Conservation (phyloP, 1,140 invertebrate species). For the Hyles euphorbiae region DNA sequence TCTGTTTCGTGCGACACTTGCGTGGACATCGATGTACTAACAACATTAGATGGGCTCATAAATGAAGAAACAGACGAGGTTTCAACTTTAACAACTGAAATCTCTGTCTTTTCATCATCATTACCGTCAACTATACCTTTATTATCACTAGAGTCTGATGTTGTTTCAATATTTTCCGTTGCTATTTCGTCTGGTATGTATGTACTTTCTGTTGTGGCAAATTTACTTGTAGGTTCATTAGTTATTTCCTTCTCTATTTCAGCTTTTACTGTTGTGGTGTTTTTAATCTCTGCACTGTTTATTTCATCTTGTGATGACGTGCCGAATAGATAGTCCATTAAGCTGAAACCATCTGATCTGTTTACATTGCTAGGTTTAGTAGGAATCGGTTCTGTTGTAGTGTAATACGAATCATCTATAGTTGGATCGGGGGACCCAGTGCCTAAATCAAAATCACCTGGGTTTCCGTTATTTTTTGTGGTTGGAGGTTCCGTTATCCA, state of each 20-base stretch:
- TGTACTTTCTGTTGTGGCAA: slow-evolving; percentile 50
- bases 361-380: slow-evolving; percentile 26
- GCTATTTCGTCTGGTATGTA: slow-evolving; percentile 60
- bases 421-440: slow-evolving; percentile 63
- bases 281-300: slow-evolving; percentile 17
- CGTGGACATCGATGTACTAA: slow-evolving; percentile 85
- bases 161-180: slow-evolving; percentile 22
- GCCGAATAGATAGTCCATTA: slow-evolving; percentile 68
- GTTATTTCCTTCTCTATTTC: slow-evolving; percentile 24
- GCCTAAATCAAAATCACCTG: slow-evolving; percentile 60
- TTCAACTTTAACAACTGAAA: slow-evolving; percentile 39
- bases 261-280: slow-evolving; percentile 12
- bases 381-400: slow-evolving; percentile 38
- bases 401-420: slow-evolving; percentile 44
- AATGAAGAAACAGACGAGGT: slow-evolving; percentile 59
- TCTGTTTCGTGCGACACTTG: slow-evolving; percentile 90
- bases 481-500: slow-evolving; percentile 29
- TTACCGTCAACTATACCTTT: slow-evolving; percentile 21
- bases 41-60: slow-evolving; percentile 76
- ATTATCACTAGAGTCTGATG: slow-evolving; percentile 20
- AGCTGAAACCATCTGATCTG: slow-evolving; percentile 53
- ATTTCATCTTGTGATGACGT: slow-evolving; percentile 33
- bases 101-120: slow-evolving; percentile 34
- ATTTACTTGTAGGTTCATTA: slow-evolving; percentile 35
- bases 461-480: slow-evolving; percentile 28